Evolutionary conservation across 2,888 invertebrate species (phyloP), one percentile per base, ranked within the genome.

Genomic region (Melikaiella ostensackeni): DNA sequence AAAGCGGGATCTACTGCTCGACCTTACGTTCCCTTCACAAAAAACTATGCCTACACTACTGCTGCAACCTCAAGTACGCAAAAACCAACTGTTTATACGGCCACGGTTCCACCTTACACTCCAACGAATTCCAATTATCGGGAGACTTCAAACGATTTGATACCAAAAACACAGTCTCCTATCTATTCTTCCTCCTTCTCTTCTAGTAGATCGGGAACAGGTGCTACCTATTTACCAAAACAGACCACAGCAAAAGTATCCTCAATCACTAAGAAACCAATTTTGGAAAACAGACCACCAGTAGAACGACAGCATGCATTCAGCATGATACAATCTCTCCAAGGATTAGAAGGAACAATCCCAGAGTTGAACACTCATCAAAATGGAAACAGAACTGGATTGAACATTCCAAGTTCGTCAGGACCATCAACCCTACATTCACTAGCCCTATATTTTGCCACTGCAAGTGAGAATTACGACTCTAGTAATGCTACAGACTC

Each of bases 371-470:
- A 83, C 7, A 81, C 82, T 35, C 83, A 78, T 30, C 74, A 75
- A 11, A 93, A 92, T 81, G 93, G 92, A 63, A 87, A 93, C 38
- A 92, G 95, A 79, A 93, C 93, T 50, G 96, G 95, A 5, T 91
- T 95, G n/a, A 92, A 94, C 8, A 94, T 95, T 11, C 95, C 96
- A 3, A 94, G 95, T 21, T 96, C 96, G 0, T 94, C 95, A 0
- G 96, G 96, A 0, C 96, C 96, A 0, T 95, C 96, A 88, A 95
- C 96, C 0, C 92, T 96, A 16, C 96, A 96, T 84, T 95, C 96
- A 0, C 89, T 97, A 63, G 96, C 97, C 1, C 94, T 96, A 82
- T 97, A 97, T 87, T 97, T 96, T 88, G 96, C 96, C 3, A 95
- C 95, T 11, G 94, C 95, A 82, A 92, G 94, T 80, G 88, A 88